phyloP scores from a whole-genome alignment of 2,113 vertebrate species.

The Xenopus tropicalis region DNA sequence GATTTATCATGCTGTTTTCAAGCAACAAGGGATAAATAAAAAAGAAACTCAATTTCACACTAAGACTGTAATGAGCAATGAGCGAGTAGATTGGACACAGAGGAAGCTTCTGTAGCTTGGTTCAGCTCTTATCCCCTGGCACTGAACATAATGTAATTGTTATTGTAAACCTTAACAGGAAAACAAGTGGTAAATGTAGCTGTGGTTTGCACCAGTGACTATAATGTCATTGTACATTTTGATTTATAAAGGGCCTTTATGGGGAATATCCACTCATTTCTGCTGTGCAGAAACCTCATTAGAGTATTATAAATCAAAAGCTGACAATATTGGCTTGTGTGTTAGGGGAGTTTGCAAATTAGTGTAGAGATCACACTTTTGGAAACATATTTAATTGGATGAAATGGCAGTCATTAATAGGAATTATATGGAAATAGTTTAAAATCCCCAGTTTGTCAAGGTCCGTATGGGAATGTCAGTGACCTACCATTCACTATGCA shows the following conservation, averaged over 20 bases:
- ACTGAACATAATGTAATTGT: slow-evolving; percentile 16
- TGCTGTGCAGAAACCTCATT: not conserved
- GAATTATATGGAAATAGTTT: too few species aligned
- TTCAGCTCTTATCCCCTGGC: slow-evolving; percentile 7
- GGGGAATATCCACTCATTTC: not conserved
- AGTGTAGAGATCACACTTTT: too few species aligned
- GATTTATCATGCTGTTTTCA: slow-evolving; percentile 30
- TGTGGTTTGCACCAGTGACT: slow-evolving; percentile 4
- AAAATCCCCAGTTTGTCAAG: too few species aligned
- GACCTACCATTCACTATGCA: too few species aligned
- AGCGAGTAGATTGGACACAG: slow-evolving; percentile 22
- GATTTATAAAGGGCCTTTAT: not conserved
- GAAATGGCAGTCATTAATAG: too few species aligned
- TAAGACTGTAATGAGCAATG: slow-evolving; percentile 26
- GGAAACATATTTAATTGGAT: too few species aligned
- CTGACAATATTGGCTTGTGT: too few species aligned
- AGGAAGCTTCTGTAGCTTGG: slow-evolving; percentile 16
- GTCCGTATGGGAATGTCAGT: too few species aligned
- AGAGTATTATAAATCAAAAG: not conserved
- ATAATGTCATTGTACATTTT: not conserved
- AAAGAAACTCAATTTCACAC: slow-evolving; percentile 39
- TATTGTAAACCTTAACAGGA: slow-evolving; percentile 29
- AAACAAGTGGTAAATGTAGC: slow-evolving; percentile 25
- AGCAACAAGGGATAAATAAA: slow-evolving; percentile 28
- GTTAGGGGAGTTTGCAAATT: too few species aligned